These are phyloP conservation scores for Aldabrachelys gigantea DNA, from an alignment of 2,113 vertebrate genomes.

Conservation along the genomic window DNA sequence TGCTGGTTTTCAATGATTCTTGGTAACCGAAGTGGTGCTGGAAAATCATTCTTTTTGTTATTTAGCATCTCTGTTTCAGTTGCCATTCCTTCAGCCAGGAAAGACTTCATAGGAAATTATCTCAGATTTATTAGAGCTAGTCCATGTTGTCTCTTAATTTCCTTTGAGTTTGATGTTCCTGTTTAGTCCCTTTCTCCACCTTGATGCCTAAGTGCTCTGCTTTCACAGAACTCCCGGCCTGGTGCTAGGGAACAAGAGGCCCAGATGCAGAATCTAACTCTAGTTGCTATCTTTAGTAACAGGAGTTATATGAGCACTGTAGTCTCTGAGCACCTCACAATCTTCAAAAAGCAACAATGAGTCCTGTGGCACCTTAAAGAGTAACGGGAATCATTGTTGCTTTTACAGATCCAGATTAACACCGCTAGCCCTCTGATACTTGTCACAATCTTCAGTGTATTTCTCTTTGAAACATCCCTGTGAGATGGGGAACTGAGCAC, in stretches of 20 bases:
- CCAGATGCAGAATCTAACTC: background rate
- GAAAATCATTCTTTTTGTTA: background rate
- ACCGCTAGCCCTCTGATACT: too few species aligned
- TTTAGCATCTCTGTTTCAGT: background rate
- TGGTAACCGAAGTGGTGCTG: background rate
- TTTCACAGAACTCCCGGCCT: fast-evolving
- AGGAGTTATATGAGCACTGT: background rate
- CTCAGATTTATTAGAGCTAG: background rate
- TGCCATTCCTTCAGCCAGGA: background rate
- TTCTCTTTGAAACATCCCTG: background rate
- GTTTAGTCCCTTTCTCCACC: fast-evolving
- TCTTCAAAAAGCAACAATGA: background rate
- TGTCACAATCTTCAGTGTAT: fast-evolving
- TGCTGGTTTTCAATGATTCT: fast-evolving
- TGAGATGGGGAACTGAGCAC: background rate
- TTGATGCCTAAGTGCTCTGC: background rate
- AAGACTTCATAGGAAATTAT: background rate
- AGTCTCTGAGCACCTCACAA: background rate
- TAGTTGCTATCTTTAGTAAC: background rate
- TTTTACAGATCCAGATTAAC: too few species aligned
- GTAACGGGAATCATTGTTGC: too few species aligned
- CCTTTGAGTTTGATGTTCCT: background rate
- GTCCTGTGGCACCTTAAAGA: too few species aligned
- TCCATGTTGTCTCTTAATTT: background rate
- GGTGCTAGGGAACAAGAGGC: fast-evolving